A percentile compares a stretch with the other conserved stretches of the same genome.
These are phyloP conservation scores for Hiodon alosoides DNA, from an alignment of 2,113 vertebrate species.

Conservation along the genomic window DNA sequence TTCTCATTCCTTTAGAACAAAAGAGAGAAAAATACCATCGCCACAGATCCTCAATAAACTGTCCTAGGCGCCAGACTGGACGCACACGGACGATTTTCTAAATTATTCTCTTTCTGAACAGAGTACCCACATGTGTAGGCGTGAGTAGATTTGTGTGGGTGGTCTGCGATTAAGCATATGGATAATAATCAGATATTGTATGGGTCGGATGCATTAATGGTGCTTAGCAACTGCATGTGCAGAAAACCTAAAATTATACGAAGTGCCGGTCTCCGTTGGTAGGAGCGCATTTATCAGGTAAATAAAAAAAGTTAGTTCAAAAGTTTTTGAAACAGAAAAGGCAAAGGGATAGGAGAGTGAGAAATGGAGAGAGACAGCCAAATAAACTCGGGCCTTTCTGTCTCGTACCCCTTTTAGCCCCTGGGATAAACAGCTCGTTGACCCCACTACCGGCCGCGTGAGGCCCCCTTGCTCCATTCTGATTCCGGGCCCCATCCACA, in stretches of 20 bases:
- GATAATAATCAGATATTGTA: background rate
- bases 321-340: conserved; percentile 2
- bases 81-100: background rate
- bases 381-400: conserved; percentile 25
- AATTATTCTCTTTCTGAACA: background rate
- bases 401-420: conserved; percentile 32
- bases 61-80: background rate
- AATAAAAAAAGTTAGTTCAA: background rate
- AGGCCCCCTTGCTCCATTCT: conserved; percentile 30
- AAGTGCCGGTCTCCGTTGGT: no score
- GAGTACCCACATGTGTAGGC: background rate
- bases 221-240: background rate
- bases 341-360: no score
- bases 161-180: background rate
- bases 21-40: background rate
- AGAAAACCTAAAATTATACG: no score
- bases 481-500: conserved; percentile 19
- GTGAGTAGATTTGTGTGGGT: background rate
- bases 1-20: background rate
- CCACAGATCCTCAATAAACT: background rate
- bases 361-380: background rate
- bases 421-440: conserved; percentile 43
- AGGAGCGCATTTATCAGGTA: background rate
- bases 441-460: conserved; percentile 39
- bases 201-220: background rate